Evolutionary conservation across 2,113 vertebrate species (phyloP).

Genomic region (Loxodonta africana): DNA sequence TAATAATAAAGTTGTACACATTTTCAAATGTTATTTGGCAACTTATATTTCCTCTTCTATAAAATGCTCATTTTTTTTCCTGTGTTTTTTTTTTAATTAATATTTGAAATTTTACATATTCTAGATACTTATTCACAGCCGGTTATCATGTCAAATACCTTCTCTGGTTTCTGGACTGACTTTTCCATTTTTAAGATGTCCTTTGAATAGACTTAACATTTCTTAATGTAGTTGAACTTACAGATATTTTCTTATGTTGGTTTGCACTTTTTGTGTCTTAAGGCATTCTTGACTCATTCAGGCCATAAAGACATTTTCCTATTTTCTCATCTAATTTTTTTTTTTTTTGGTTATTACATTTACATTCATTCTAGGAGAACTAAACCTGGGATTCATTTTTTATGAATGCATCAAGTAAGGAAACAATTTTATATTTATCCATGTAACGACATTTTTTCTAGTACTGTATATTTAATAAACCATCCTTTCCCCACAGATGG

Average conservation of each 20-base stretch:
- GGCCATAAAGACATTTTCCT: background rate
- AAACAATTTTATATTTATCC: background rate
- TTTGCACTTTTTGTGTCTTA: background rate
- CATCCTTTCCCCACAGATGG: background rate
- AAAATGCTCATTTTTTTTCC: background rate
- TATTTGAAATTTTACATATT: background rate
- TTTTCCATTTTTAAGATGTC: background rate
- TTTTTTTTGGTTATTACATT: background rate
- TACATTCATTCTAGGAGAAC: background rate
- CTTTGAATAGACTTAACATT: conserved; percentile 5
- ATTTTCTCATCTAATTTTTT: background rate
- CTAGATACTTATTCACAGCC: background rate
- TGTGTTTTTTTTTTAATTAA: background rate
- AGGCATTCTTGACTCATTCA: background rate
- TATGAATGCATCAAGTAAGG: background rate
- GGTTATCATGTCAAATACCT: background rate
- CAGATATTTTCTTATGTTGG: background rate
- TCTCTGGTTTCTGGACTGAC: background rate
- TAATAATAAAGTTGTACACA: background rate
- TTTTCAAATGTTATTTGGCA: background rate
- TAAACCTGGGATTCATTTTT: background rate
- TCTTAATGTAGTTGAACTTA: background rate
- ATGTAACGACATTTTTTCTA: background rate
- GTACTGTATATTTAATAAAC: background rate
- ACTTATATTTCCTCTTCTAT: background rate